Conservation (phyloP, 2,888 invertebrate species). For the Aspidapion aeneum region DNA sequence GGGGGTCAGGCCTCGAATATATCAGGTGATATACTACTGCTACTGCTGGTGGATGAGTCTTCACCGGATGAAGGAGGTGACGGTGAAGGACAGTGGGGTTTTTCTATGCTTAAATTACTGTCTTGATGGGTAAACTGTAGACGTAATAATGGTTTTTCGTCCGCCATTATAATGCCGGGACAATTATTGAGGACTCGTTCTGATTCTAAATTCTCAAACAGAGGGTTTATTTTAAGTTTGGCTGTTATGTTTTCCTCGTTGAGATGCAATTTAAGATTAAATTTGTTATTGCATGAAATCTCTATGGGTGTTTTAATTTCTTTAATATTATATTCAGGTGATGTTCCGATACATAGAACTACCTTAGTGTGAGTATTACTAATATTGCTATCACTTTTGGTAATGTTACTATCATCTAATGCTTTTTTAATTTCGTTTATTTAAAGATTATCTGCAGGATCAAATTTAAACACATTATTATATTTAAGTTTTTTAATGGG, state of each 20-base stretch:
- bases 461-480: no score
- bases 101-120: slow-evolving; percentile 27
- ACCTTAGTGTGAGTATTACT: no score
- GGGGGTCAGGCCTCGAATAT: slow-evolving; percentile 70
- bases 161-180: slow-evolving; percentile 29
- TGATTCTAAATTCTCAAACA: slow-evolving; percentile 22
- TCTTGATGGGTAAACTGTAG: slow-evolving; percentile 57
- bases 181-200: slow-evolving; percentile 22
- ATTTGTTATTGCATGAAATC: slow-evolving; percentile 2
- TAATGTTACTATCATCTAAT: no score
- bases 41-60: slow-evolving; percentile 46
- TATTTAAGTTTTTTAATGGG: no score
- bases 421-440: no score
- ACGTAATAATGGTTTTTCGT: slow-evolving; percentile 49
- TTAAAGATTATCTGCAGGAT: no score
- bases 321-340: background rate
- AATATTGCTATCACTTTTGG: no score
- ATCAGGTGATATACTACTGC: slow-evolving; percentile 60
- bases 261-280: slow-evolving; percentile 26
- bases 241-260: slow-evolving; percentile 28
- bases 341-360: background rate
- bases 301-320: background rate
- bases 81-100: slow-evolving; percentile 29
- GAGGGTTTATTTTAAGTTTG: slow-evolving; percentile 27
- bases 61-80: slow-evolving; percentile 42